Percentiles rank a stretch among this genome's conserved stretches.
Evolutionary conservation across 2,888 invertebrate species (phyloP).

Genomic region (Drosophila formosana): DNA sequence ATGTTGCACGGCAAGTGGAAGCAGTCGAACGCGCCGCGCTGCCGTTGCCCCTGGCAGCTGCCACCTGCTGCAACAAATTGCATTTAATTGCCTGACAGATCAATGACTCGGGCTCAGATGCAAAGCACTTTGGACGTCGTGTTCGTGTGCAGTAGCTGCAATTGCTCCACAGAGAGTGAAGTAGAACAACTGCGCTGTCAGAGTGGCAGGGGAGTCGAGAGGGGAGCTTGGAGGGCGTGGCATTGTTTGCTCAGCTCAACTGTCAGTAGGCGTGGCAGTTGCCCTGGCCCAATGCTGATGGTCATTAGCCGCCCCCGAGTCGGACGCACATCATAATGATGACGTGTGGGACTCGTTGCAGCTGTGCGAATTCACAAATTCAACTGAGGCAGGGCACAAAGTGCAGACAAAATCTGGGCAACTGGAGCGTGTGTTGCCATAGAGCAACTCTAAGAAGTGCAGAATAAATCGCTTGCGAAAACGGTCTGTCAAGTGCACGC

Average conservation of each 20-base stretch:
- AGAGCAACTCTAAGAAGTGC: constrained; percentile 16
- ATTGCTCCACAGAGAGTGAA: constrained; percentile 15
- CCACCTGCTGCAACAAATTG: constrained; percentile 51
- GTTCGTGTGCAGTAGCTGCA: constrained; percentile 12
- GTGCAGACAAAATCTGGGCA: constrained; percentile 14
- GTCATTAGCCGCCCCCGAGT: constrained; percentile 14
- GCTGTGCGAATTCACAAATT: constrained; percentile 11
- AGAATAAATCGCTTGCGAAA: constrained; percentile 68
- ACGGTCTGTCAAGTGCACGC: constrained; percentile 68
- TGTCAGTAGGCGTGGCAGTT: neutral
- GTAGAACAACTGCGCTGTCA: neutral
- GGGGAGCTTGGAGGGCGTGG: neutral
- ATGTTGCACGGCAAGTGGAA: constrained; percentile 37
- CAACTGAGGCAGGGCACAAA: neutral
- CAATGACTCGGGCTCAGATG: constrained; percentile 22
- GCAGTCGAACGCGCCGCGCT: neutral
- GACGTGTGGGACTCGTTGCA: constrained; percentile 18
- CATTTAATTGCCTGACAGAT: constrained; percentile 70
- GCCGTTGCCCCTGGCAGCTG: neutral
- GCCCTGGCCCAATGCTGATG: constrained; percentile 14
- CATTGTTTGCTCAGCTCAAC: constrained; percentile 6
- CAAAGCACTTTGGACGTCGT: constrained; percentile 21
- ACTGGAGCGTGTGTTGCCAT: constrained; percentile 39
- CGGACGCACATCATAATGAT: constrained; percentile 6
- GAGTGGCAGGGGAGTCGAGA: too few species aligned